Percentiles rank a stretch among this genome's conserved stretches.
These are phyloP conservation scores for Plusia festucae DNA, from an alignment of 2,888 invertebrate species.

Conservation along the genomic window DNA sequence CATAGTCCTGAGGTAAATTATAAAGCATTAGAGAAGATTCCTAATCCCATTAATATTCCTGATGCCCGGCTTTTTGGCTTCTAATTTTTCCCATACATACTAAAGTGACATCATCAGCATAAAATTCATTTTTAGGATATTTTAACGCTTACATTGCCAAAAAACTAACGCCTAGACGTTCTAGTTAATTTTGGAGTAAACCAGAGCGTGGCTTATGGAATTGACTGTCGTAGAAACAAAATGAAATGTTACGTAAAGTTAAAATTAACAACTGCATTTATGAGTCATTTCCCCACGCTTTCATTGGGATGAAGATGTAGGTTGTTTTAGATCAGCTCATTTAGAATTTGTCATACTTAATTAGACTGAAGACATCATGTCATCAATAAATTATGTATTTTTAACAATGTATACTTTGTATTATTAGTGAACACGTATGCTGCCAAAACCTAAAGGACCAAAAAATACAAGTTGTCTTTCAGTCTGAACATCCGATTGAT, in stretches of 20 bases:
- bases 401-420: too few relatives aligned
- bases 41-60: not conserved
- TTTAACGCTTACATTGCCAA: not conserved
- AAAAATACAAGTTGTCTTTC: slow-evolving; percentile 73
- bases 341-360: slow-evolving; percentile 21
- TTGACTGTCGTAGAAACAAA: not conserved
- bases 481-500: not conserved
- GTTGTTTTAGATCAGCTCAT: not conserved
- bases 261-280: not conserved
- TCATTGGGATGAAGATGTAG: not conserved
- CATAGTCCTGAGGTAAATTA: too few relatives aligned
- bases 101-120: not conserved
- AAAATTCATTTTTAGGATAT: not conserved
- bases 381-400: slow-evolving; percentile 13
- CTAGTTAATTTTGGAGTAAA: not conserved
- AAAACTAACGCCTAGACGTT: not conserved
- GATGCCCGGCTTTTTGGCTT: not conserved
- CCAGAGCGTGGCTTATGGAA: not conserved
- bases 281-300: not conserved
- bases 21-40: slow-evolving; percentile 15
- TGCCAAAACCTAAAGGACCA: slow-evolving; percentile 59
- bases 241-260: not conserved
- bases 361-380: slow-evolving; percentile 29
- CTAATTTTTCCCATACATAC: not conserved
- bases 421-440: slow-evolving; percentile 51